A percentile compares a stretch with the other conserved stretches of the same genome.
phyloP scores from a whole-genome alignment of 2,888 invertebrate species.

The Malacosoma neustria region DNA sequence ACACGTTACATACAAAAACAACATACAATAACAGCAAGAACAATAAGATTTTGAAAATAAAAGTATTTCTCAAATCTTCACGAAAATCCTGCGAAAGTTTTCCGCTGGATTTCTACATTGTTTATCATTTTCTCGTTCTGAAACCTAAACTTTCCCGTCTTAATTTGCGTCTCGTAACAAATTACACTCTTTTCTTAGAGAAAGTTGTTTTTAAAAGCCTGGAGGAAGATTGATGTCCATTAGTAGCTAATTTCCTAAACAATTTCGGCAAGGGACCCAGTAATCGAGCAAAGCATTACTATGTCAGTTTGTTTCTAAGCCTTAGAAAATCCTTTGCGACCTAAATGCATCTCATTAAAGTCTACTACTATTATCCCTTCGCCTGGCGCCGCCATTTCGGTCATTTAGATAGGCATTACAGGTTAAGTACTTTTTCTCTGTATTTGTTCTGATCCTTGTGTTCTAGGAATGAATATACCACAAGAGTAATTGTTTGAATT shows the following conservation, averaged over 20 bases:
- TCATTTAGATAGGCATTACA: too few species aligned
- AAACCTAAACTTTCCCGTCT: conserved; percentile 33
- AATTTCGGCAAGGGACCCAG: conserved; percentile 24
- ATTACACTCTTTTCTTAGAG: conserved; percentile 40
- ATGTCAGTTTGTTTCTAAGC: conserved; percentile 14
- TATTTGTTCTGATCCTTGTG: too few species aligned
- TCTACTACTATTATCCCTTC: too few species aligned
- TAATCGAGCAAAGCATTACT: conserved; percentile 25
- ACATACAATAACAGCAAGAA: not conserved
- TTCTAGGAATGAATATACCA: too few species aligned
- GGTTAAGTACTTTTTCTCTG: too few species aligned
- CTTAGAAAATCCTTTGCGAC: not conserved
- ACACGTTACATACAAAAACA: too few species aligned
- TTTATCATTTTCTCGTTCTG: conserved; percentile 33
- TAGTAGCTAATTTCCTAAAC: conserved; percentile 45
- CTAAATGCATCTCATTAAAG: too few species aligned
- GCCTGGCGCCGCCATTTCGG: too few species aligned
- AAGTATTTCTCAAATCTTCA: not conserved
- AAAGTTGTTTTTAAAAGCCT: conserved; percentile 38
- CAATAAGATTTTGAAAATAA: not conserved
- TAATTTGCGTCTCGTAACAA: conserved; percentile 51
- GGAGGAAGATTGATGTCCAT: conserved; percentile 51
- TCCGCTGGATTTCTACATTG: conserved; percentile 19
- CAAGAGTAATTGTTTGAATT: too few species aligned
- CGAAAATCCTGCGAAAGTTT: not conserved